Conservation (phyloP, 2,888 invertebrate genomes). For the Ectemnius lituratus region DNA sequence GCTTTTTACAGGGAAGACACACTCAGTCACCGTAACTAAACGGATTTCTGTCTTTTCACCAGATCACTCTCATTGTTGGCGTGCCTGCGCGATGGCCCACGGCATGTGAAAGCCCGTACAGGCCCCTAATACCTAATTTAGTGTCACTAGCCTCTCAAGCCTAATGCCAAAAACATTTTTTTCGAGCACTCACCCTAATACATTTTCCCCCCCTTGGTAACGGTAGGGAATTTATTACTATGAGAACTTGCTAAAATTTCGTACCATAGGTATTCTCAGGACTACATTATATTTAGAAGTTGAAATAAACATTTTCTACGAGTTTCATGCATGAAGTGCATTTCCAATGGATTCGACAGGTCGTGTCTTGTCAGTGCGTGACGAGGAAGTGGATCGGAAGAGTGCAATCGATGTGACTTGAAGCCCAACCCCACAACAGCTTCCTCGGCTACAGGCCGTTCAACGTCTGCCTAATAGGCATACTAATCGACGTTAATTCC, state of each 20-base stretch:
- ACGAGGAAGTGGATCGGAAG: conserved; percentile 17
- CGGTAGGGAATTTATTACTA: too few relatives aligned
- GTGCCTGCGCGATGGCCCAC: conserved; percentile 14
- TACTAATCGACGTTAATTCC: conserved; percentile 76
- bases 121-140: conserved; percentile 25
- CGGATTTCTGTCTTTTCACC: conserved; percentile 53
- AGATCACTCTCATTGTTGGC: conserved; percentile 46
- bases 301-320: too few relatives aligned
- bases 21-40: conserved; percentile 64
- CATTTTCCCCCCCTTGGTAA: too few relatives aligned
- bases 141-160: neutral
- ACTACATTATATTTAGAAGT: too few relatives aligned
- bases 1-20: conserved; percentile 50
- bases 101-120: neutral
- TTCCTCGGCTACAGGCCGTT: conserved; percentile 56
- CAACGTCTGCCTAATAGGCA: conserved; percentile 75
- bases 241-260: too few relatives aligned
- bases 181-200: too few relatives aligned
- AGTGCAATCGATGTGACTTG: conserved; percentile 35
- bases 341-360: too few relatives aligned
- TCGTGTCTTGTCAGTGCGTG: neutral
- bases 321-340: too few relatives aligned
- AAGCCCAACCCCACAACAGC: conserved; percentile 29
- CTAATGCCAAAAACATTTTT: too few relatives aligned
- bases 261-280: too few relatives aligned